Evolutionary conservation across 2,113 vertebrate species (phyloP).

Genomic region (Stigmatopora nigra): DNA sequence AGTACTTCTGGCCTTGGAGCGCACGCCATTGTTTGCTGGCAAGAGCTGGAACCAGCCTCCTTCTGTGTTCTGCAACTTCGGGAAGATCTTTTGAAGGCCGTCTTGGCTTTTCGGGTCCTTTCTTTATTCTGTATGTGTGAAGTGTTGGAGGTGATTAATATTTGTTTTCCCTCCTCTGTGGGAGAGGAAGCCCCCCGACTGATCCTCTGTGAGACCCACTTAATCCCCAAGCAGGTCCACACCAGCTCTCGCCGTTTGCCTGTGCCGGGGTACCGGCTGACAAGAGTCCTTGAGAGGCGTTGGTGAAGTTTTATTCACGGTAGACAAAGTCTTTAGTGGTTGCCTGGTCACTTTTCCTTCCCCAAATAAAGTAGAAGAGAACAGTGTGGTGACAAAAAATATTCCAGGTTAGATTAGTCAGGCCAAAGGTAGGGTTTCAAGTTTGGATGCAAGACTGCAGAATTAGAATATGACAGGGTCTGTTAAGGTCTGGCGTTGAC

Average conservation of each 20-base stretch:
- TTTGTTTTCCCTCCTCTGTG: conserved; percentile 68
- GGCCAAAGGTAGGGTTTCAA: background rate
- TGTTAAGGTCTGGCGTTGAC: conserved; percentile 66
- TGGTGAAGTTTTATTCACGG: conserved; percentile 14
- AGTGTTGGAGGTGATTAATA: conserved; percentile 71
- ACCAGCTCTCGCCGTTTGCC: conserved; percentile 32
- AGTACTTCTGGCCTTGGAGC: background rate
- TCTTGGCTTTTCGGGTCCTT: conserved; percentile 31
- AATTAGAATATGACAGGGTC: conserved; percentile 38
- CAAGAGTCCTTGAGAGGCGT: conserved; percentile 24
- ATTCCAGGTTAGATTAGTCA: background rate
- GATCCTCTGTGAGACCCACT: conserved; percentile 59
- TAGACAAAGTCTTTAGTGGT: background rate
- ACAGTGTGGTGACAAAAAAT: too few species aligned
- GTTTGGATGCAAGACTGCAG: background rate
- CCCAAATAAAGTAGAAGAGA: background rate
- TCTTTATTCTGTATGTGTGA: conserved; percentile 53
- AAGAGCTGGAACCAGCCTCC: background rate
- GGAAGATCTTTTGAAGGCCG: conserved; percentile 15
- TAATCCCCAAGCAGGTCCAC: conserved; percentile 52
- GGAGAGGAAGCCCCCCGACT: conserved; percentile 65
- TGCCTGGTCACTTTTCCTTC: background rate
- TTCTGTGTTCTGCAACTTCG: conserved; percentile 1
- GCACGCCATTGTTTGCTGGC: background rate
- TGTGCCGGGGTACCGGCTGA: conserved; percentile 5